A percentile compares a stretch with the other conserved stretches of the same genome.
These are phyloP conservation scores for Eucera pruinosa DNA, from an alignment of 2,888 invertebrate genomes.

Conservation along the genomic window DNA sequence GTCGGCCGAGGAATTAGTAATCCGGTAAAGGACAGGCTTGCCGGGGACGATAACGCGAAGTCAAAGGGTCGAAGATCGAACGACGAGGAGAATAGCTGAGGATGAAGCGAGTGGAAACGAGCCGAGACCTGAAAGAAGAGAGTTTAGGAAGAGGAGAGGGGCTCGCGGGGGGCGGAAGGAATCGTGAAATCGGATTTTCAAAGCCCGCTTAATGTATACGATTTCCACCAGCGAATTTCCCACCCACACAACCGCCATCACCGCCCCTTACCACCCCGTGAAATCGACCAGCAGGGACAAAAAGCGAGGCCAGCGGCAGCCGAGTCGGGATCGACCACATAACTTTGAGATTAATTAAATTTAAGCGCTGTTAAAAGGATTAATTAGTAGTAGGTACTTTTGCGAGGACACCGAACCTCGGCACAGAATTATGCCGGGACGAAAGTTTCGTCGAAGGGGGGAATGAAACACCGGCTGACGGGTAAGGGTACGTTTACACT, in stretches of 20 bases:
- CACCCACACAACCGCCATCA: not conserved
- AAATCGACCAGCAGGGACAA: constrained; percentile 44
- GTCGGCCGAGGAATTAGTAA: constrained; percentile 53
- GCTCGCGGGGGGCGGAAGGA: constrained; percentile 37
- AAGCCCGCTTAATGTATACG: constrained; percentile 68
- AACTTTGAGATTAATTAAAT: constrained; percentile 83
- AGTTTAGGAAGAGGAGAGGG: not conserved
- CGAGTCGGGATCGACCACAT: constrained; percentile 75
- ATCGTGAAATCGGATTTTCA: constrained; percentile 73
- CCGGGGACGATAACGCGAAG: constrained; percentile 35
- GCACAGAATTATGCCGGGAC: constrained; percentile 72
- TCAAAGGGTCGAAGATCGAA: constrained; percentile 39
- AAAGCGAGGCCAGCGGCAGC: constrained; percentile 55
- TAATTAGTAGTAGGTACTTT: constrained; percentile 80
- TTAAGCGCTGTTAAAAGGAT: constrained; percentile 82
- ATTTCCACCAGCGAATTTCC: constrained; percentile 63
- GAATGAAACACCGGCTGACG: constrained; percentile 48
- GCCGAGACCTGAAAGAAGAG: not conserved
- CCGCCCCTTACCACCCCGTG: not conserved
- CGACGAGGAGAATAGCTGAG: not conserved
- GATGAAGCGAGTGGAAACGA: not conserved
- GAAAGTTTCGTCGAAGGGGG: constrained; percentile 69
- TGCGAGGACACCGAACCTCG: constrained; percentile 69
- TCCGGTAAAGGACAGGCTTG: constrained; percentile 35
- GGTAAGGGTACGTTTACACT: constrained; percentile 57